Evolutionary conservation across 2,888 invertebrate species (phyloP), one percentile per base, ranked within the genome.

Genomic region (Dasypolia templi): DNA sequence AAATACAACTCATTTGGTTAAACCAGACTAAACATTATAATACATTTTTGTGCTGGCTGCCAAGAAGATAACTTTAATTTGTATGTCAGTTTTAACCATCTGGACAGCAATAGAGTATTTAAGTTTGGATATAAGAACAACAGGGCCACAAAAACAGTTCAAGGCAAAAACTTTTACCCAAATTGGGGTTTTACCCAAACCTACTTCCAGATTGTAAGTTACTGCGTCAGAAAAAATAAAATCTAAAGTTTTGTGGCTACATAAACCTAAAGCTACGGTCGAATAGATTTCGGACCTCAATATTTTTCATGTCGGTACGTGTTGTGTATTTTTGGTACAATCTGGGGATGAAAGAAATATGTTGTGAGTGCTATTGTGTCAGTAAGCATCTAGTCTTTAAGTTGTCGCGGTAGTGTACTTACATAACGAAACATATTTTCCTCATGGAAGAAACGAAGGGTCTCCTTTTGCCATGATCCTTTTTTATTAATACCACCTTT

Each of bases 181-280:
- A 86, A 85, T 86, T 81, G 75, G 66, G 77, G 72, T 62, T 61
- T 53, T 46, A 66, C 73, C 70, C 56, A 68, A 73, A 66, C 64
- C 59, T 65, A 59, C 64, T 69, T 66, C 22, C 35, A 77, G 56
- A 82, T 79, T 76, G 83, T 79, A 77, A 83, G 73, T 77, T 72
- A 86, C 68, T 77, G 69, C 65, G 67, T 75, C 62, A 63, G 61
- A 76, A 75, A 76, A 82, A 76, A 78, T 86, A 83, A 84, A 83
- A 75, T 64, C 76, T 77, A 74, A 72, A 64, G 62, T 73, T 78
- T 82, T 84, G 74, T 71, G 77, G 82, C 79, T 77, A 59, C 62
- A 83, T 85, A 74, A 82, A 81, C 53, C 64, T 72, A 63, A 61
- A 71, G 63, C 66, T 78, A 81, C n/a, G 59, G 46, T 39, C 26